phyloP scores from a whole-genome alignment of 2,888 invertebrate species.

The Macrophya alboannulata region DNA sequence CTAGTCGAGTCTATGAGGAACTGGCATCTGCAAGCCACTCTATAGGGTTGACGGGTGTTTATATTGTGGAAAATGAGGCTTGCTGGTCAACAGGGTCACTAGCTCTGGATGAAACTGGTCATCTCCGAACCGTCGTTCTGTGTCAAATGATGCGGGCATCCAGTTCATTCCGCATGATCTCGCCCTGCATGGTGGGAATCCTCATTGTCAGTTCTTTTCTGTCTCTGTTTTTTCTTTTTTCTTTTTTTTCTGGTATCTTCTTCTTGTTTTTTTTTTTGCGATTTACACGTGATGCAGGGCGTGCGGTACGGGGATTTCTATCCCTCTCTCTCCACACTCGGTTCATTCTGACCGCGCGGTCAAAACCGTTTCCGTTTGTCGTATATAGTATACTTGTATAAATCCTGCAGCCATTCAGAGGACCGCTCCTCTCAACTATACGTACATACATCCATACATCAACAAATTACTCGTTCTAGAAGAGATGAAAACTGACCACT shows the following conservation, averaged over 20 bases:
- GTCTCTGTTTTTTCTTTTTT: neutral
- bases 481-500: constrained; percentile 16
- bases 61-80: neutral
- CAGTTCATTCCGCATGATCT: constrained; percentile 46
- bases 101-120: constrained; percentile 41
- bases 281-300: neutral
- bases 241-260: neutral
- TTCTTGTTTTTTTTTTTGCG: neutral
- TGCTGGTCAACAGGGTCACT: neutral
- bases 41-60: neutral
- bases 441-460: neutral
- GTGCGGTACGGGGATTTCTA: neutral
- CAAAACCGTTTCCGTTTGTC: constrained; percentile 26
- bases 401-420: constrained; percentile 29
- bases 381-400: too few relatives aligned
- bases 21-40: neutral
- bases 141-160: constrained; percentile 27
- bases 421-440: neutral
- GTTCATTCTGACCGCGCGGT: neutral
- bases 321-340: neutral
- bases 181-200: neutral
- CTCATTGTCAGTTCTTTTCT: neutral
- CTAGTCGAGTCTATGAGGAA: constrained; percentile 1
- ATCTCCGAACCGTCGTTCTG: constrained; percentile 26
- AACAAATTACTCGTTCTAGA: constrained; percentile 29